Evolutionary conservation across 2,888 invertebrate species (phyloP).

Genomic region (Phyto melanocephala): DNA sequence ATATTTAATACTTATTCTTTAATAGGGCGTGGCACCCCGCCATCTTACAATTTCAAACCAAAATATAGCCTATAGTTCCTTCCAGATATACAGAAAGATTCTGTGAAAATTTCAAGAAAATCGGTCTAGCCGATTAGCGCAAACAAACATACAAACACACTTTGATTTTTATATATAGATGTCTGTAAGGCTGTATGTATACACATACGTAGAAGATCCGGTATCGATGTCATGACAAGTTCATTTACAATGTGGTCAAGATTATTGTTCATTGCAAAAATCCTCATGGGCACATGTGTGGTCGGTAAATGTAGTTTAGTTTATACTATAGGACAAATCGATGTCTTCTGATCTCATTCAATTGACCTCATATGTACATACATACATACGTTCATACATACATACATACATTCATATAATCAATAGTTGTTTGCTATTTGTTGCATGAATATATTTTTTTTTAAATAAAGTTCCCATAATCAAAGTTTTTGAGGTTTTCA

Average conservation of each 20-base stretch:
- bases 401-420: too few species aligned
- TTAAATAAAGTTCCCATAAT: slow-evolving; percentile 27
- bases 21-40: too few species aligned
- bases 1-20: too few species aligned
- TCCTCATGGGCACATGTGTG: neutral
- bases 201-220: slow-evolving; percentile 41
- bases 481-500: slow-evolving; percentile 26
- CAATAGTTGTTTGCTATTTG: neutral
- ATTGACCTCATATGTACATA: slow-evolving; percentile 1
- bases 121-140: too few species aligned
- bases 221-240: slow-evolving; percentile 59
- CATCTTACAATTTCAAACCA: too few species aligned
- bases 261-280: neutral
- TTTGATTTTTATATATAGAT: too few species aligned
- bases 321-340: slow-evolving; percentile 9
- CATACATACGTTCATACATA: too few species aligned
- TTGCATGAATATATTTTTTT: too few species aligned
- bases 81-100: too few species aligned
- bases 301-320: neutral
- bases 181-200: neutral
- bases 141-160: too few species aligned
- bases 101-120: too few species aligned
- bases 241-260: slow-evolving; percentile 55
- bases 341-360: slow-evolving; percentile 17
- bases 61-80: too few species aligned